Base-by-base conservation (phyloP, 2,888 invertebrate genomes). In the Metallyticus violacea region DNA sequence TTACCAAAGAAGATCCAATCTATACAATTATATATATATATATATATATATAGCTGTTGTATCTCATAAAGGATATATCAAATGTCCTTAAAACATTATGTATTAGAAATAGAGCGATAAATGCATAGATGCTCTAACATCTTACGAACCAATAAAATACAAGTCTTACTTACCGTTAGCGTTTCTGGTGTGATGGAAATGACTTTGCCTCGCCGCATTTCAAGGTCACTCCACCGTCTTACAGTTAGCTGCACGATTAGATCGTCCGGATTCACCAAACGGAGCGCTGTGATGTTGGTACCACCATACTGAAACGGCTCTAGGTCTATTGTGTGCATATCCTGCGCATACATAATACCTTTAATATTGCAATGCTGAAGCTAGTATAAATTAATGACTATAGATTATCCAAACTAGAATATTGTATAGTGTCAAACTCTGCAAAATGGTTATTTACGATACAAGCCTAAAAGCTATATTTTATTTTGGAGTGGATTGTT, bases 331-430 rank as follows among this genome's bases (percentile, higher is more conserved):
- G 93, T 93, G 85, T 93, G 92, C 88, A 94, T 90, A 89, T 93
- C 93, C 93, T 93, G 87, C 25, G 25, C n/a, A 88, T 88, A 26
- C 28, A 84, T 9, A 62, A 62, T 3, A 15, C 6, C 2, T n/a
- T 95, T 94, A 87, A 93, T 92, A 0, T 94, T 93, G 89, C 97
- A 97, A 89, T 96, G 95, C 7, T 97, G 92, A n/a, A 97, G n/a
- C n/a, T n/a, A n/a, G n/a, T n/a, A n/a, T n/a, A n/a, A n/a, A n/a
- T n/a, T n/a, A n/a, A n/a, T n/a, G n/a, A n/a, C n/a, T n/a, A 22
- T 25, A n/a, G 2, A 26, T 25, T n/a, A 9, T 30, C 25, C 77
- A 6, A 9, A 6, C 7, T 5, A 15, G n/a, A n/a, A n/a, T n/a
- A n/a, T n/a, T n/a, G n/a, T n/a, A n/a, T n/a, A n/a, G n/a, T n/a